Evolutionary conservation across 2,113 vertebrate genomes (phyloP), one percentile per base, ranked within the genome.

Genomic region (Panurus biarmicus): DNA sequence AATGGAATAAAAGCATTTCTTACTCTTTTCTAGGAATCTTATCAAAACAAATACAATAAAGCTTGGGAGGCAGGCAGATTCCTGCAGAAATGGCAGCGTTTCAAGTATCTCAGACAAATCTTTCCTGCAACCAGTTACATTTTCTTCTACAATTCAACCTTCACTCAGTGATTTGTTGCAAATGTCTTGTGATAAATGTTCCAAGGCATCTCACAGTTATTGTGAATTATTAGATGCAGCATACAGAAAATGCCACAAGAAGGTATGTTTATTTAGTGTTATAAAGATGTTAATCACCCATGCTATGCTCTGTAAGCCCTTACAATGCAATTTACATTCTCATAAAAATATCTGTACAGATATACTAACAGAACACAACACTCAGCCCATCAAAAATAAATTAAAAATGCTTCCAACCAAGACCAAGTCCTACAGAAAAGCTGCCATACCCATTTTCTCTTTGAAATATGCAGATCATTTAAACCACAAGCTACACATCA

Each of bases 211-310:
- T 61, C 93, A 87, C 91, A 95, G 74, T 95, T 94, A 89, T 31
- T 80, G 87, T 89, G 87, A 95, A 88, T 97, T 89, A 95, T 93
- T 89, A 74, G 14, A 95, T 45, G 56, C 71, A 88, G 64, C 78
- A 71, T 12, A 77, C 56, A 94, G 89, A 91, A 96, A 96, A 85
- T 66, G 64, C 87, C 91, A 94, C 71, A 89, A 91, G 79, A 85
- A 84, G 60, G 64, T 93, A 87, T 95, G 91, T 95, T 96, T 97
- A 94, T 95, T 95, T 95, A 95, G 94, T 80, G 75, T 80, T 90
- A 95, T 93, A 87, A 95, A 97, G 93, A 95, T 86, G 92, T 95
- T 96, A 93, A 97, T 94, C 96, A 93, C 82, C 91, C 91, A 57
- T 78, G 82, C 72, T 90, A 94, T 61, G 93, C 87, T 97, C 82